Base-by-base conservation (phyloP, 2,797 vertebrate genomes). In the Gila robusta region DNA sequence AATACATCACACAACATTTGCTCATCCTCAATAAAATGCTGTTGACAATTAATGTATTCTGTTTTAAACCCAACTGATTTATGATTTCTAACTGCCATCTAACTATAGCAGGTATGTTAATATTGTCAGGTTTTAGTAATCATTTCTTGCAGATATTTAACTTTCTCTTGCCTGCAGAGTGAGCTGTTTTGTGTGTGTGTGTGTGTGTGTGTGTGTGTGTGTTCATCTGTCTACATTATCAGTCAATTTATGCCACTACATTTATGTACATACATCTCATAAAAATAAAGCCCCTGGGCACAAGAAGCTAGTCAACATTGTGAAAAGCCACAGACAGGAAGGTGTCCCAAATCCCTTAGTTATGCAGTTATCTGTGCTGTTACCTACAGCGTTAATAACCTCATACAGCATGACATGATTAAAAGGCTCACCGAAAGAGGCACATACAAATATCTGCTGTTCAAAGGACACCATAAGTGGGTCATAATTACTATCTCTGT, bases 381-480 rank as follows among this genome's bases (percentile, higher is more conserved):
- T 84, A 59, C 64, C 32, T 79, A 70, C n/a, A 59, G 64, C n/a
- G 1, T 32, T 79, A 78, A 84, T 84, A 78, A 84, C 47, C 62
- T 28, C 64, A 32, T 44, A 44, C 64, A 41, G 17, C 83, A 79
- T 19, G 37, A 35, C 64, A 69, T 14, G 64, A 84, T 79, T 56
- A 84, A 78, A 70, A 84, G 82, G 64, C 35, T 69, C 32, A 78
- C 35, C 12, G 17, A 73, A 64, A 72, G 56, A 83, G 7, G 49
- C 21, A 47, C 39, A 73, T 78, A 44, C 41, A 59, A 78, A 64
- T 74, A 82, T 70, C 76, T 86, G 8, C n/a, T 21, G n/a, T 52
- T 71, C 66, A 80, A 17, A 54, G 49, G 59, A 77, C 39, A 87
- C 82, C 17, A 56, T 79, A 82, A 85, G 73, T 77, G 74, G 79